These are phyloP conservation scores for Folsomia candida DNA, from an alignment of 2,888 invertebrate species.

Conservation along the genomic window DNA sequence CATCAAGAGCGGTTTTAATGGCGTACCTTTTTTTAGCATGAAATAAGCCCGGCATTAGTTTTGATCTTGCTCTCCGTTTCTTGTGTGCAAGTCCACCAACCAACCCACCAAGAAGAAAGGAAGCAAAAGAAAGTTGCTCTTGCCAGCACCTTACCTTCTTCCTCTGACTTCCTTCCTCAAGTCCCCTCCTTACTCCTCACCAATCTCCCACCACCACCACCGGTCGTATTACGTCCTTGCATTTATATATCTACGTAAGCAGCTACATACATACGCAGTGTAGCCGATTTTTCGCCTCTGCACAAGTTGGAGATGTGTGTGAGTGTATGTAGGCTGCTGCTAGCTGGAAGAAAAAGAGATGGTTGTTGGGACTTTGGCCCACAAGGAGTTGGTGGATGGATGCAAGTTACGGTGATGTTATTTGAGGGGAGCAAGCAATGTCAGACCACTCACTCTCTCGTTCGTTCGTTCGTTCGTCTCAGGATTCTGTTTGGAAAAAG, in stretches of 20 bases:
- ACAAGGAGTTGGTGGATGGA: conserved; percentile 15
- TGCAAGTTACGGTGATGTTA: neutral
- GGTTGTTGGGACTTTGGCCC: neutral
- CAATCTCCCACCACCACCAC: neutral
- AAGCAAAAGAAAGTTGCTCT: neutral
- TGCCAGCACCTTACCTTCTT: neutral
- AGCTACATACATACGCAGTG: too few species aligned
- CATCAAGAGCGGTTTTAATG: neutral
- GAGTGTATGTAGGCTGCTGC: too few species aligned
- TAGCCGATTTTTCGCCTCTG: too few species aligned
- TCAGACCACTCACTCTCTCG: too few species aligned
- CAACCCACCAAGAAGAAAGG: neutral
- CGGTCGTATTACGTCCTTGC: too few species aligned
- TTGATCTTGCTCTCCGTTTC: neutral
- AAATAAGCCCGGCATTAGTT: neutral
- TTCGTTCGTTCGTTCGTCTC: too few species aligned
- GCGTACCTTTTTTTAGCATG: neutral
- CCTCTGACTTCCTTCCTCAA: neutral
- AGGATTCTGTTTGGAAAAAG: too few species aligned
- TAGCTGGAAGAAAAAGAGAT: neutral
- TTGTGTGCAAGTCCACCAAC: too few species aligned
- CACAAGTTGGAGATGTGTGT: too few species aligned
- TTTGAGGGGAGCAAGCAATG: too few species aligned
- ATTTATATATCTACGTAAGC: too few species aligned
- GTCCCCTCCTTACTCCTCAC: neutral